Base-by-base conservation (phyloP, 2,888 invertebrate species). In the Erebia aethiops region DNA sequence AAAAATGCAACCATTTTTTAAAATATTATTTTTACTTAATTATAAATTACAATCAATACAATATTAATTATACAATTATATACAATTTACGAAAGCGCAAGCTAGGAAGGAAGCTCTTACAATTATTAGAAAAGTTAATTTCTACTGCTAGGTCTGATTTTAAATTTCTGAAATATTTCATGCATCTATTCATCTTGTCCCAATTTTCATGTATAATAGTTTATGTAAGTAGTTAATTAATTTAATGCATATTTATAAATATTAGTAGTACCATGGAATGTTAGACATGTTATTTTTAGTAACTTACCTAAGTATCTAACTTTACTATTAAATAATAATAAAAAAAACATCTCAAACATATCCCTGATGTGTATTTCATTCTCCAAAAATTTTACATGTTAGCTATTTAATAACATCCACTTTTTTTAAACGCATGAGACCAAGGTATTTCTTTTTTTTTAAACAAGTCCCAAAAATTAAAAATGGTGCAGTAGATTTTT, bases 341-440 rank as follows among this genome's bases (percentile, higher is more conserved):
- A 46, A 26, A 14, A 18, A 46, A 46, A 7, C 46, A 49, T 46
- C 21, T 62, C 41, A 62, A 62, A 62, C 62, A 21, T 62, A 21
- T 62, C 49, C 62, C 49, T 62, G 49, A 62, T 49, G 62, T 46
- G 46, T 61, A 43, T 61, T 61, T 61, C 3, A 35, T 35, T 35
- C 35, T 35, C 7, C 7, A 35, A n/a, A n/a, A n/a, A n/a, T n/a
- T n/a, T n/a, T n/a, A n/a, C 5, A 35, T 7, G 7, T 35, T 35
- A 35, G 3, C 26, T 26, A 26, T 26, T 26, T 26, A 26, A 7
- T 35, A 35, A 35, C 35, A 7, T 35, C 35, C 35, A 35, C 35
- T 35, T 35, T 35, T 35, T 3, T 3, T 26, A 3, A 26, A 4
- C 21, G 21, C 21, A 21, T 21, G 26, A 26, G 26, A 26, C 4